phyloP scores from a whole-genome alignment of 1,140 invertebrate genomes.

The Micrasema minimum region DNA sequence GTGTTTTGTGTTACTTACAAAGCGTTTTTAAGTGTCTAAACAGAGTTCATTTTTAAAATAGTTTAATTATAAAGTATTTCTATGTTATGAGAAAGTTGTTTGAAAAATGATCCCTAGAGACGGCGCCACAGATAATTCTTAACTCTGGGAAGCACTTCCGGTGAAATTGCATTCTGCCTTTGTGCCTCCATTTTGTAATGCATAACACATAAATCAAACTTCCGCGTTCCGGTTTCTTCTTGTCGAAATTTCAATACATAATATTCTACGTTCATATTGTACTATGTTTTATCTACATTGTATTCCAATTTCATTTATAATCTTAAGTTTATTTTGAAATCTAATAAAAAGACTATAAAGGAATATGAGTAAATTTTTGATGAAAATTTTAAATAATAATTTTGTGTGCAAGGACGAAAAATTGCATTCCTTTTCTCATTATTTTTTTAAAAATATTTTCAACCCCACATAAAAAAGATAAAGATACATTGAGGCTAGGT shows the following conservation, averaged over 20 bases:
- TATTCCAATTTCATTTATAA: background rate
- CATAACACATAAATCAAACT: background rate
- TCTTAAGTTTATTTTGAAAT: background rate
- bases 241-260: background rate
- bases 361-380: background rate
- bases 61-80: background rate
- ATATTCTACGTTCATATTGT: background rate
- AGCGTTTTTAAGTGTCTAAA: background rate
- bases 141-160: background rate
- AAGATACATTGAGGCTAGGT: background rate
- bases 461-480: too few species aligned
- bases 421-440: background rate
- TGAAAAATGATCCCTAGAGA: conserved; percentile 45
- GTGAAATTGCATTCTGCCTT: background rate
- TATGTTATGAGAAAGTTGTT: conserved; percentile 39
- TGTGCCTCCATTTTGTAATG: background rate
- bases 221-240: background rate
- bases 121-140: conserved; percentile 41
- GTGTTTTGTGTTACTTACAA: too few species aligned
- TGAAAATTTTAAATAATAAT: background rate
- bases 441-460: too few species aligned
- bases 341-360: background rate
- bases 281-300: background rate
- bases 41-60: background rate
- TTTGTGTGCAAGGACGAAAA: background rate